Evolutionary conservation across 1,140 invertebrate species (phyloP), one percentile per base, ranked within the genome.

Genomic region (Drosophila sulfurigaster): DNA sequence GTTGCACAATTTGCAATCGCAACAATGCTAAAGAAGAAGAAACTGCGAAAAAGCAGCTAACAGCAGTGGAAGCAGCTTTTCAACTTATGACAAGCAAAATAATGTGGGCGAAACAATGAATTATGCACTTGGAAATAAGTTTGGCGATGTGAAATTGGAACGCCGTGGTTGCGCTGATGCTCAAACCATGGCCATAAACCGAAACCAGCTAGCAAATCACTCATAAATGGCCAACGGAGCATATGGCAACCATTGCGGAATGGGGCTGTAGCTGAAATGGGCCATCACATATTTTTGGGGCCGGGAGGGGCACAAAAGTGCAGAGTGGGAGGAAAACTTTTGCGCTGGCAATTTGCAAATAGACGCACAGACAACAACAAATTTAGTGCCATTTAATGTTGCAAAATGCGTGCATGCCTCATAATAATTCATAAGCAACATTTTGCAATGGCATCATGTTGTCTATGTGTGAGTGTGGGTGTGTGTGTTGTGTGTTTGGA

Each of bases 361-460:
- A 87, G 74, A 75, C 75, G 82, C 56, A 58, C 82, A 77, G 78
- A 80, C 74, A 88, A 70, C 83, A 88, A 82, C 82, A 79, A 82
- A 86, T 81, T 86, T 86, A 72, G 71, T 81, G 79, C 82, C 82
- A 83, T 89, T 85, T 85, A 89, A 89, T 85, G 86, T 89, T 80
- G 80, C 81, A 85, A 81, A 88, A 85, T 79, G 86, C 85, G 86
- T 89, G 71, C 81, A 75, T 85, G 75, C 78, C 86, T 89, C 81
- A 89, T 89, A 89, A 89, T 89, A 89, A 89, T 89, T 89, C 85
- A 89, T 89, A 90, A 89, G 85, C 85, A 81, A 89, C 86, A 89
- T 85, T 90, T 68, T 78, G 83, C 70, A 32, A 52, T 83, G 81
- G 80, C 83, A 87, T 74, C 77, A 88, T 28, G 20, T 30, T 41